Base-by-base conservation (phyloP, 2,888 invertebrate genomes). In the Osedax frankpressi region DNA sequence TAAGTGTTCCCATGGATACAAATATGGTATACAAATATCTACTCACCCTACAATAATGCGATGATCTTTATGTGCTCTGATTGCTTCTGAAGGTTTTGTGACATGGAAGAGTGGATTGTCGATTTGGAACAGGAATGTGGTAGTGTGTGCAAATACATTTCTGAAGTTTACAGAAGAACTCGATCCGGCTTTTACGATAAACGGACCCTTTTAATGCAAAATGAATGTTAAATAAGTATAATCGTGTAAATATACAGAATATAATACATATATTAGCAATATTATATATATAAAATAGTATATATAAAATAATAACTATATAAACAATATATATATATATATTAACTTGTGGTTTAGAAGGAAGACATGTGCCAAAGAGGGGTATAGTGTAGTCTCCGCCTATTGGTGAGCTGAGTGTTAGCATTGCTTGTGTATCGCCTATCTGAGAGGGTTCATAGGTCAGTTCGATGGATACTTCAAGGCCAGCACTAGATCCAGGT, bases 181-280 rank as follows among this genome's bases (percentile, higher is more conserved):
- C 1, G 79, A 79, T 11, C 85, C 85, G 6, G 84, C 80, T 76
- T 83, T 85, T 28, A 87, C 79, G 3, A 79, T 79, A 77, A 82
- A 85, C 0, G 87, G 87, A 28, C 87, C 87, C 80, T 86, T 70
- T n/a, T n/a, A n/a, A n/a, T n/a, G n/a, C n/a, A n/a, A n/a, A n/a
- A n/a, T 27, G 30, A 30, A 2, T 26, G 24, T 59, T 14, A 59
- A 14, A 14, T 14, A 14, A 59, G 59, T 59, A 59, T 19, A 59
- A 19, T 59, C 14, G 14, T 59, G 14, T 59, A n/a, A 6, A 65
- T 65, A 65, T 6, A 65, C 24, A 29, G 24, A 24, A 72, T 28
- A 30, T 60, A 11, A 62, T 62, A 3, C 14, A n/a, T n/a, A n/a
- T n/a, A n/a, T n/a, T n/a, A n/a, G n/a, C n/a, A n/a, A n/a, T n/a